phyloP scores from a whole-genome alignment of 1,140 invertebrate species.

The Ceratosolen fusciceps region DNA sequence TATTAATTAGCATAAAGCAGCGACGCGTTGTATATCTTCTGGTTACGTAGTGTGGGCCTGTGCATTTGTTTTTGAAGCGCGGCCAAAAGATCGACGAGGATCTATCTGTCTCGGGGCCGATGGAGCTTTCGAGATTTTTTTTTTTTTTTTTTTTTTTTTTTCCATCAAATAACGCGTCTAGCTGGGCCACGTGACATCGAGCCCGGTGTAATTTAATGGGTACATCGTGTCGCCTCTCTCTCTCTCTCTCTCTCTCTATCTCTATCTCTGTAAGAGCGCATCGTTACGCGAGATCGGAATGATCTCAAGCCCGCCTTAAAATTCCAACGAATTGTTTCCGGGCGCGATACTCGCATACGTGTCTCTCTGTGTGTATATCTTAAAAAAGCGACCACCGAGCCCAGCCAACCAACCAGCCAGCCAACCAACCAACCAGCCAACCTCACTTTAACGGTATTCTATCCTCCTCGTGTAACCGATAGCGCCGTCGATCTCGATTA shows the following conservation, averaged over 20 bases:
- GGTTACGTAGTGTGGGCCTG: neutral
- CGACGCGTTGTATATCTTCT: neutral
- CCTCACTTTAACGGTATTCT: neutral
- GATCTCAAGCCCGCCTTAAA: constrained; percentile 10
- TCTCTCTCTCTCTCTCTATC: too few species aligned
- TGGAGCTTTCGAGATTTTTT: constrained; percentile 33
- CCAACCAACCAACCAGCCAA: too few species aligned
- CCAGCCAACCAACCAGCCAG: too few species aligned
- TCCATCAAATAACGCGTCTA: neutral
- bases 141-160: too few species aligned
- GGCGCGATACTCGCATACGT: neutral
- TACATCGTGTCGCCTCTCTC: neutral
- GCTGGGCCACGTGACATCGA: neutral
- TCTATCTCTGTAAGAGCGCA: neutral
- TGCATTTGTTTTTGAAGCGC: neutral
- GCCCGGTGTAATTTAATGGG: constrained; percentile 31
- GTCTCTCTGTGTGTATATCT: too few species aligned
- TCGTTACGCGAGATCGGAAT: constrained; percentile 18
- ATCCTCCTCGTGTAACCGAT: too few species aligned
- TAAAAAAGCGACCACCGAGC: neutral
- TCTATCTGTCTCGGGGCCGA: constrained; percentile 1
- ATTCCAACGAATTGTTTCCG: constrained; percentile 18
- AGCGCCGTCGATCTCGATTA: too few species aligned
- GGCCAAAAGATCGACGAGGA: constrained; percentile 7
- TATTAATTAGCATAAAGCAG: constrained; percentile 24